Conservation (phyloP, 2,888 invertebrate genomes). For the Tetranychus piercei region DNA sequence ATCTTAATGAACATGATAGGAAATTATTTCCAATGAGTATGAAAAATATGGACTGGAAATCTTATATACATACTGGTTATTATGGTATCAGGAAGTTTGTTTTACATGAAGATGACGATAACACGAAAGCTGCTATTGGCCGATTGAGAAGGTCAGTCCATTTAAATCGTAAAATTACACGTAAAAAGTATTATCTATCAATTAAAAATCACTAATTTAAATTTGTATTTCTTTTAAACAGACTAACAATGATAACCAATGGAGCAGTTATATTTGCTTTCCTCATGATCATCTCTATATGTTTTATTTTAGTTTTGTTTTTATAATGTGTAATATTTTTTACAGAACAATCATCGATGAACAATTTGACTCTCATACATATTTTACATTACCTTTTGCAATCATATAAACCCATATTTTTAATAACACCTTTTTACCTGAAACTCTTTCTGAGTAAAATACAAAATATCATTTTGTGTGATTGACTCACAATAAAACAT, state of each 20-base stretch:
- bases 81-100: slow-evolving; percentile 2
- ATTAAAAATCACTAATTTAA: background rate
- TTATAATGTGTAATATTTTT: background rate
- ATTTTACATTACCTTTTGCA: background rate
- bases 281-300: background rate
- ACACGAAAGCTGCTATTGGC: background rate
- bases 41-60: slow-evolving; percentile 51
- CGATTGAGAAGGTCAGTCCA: background rate
- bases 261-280: background rate
- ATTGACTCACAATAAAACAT: background rate
- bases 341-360: background rate
- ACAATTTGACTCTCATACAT: background rate
- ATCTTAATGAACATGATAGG: background rate
- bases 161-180: background rate
- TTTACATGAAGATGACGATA: background rate
- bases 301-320: background rate
- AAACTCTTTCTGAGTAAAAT: no score
- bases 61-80: slow-evolving; percentile 37
- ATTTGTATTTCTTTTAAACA: background rate
- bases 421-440: background rate
- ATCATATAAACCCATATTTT: background rate
- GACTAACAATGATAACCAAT: slow-evolving; percentile 5
- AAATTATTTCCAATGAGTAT: slow-evolving; percentile 31
- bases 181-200: background rate
- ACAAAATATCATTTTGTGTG: background rate